These are phyloP conservation scores for Diuraphis noxia DNA, from an alignment of 1,140 invertebrate species.

Conservation along the genomic window DNA sequence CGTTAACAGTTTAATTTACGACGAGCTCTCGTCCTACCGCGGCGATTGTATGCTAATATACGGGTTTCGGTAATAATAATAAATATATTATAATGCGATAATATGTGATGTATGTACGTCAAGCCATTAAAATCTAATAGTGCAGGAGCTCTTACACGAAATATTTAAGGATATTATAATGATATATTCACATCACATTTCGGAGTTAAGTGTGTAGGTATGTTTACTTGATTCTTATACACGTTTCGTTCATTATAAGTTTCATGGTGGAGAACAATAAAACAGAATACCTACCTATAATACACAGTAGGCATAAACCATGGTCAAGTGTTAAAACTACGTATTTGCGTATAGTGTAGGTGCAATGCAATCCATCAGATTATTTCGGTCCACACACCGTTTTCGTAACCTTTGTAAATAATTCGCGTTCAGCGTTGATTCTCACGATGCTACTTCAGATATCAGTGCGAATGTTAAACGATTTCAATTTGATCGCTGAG, in stretches of 20 bases:
- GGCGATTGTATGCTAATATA: conserved; percentile 26
- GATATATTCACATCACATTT: background rate
- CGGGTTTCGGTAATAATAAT: background rate
- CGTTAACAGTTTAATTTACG: conserved; percentile 13
- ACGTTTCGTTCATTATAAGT: background rate
- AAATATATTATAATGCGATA: background rate
- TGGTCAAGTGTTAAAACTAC: no score
- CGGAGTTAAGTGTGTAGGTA: background rate
- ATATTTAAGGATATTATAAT: background rate
- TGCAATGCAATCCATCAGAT: no score
- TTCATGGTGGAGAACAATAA: background rate
- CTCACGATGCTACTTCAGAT: no score
- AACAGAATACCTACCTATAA: no score
- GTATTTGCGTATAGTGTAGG: no score
- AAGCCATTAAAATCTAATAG: background rate
- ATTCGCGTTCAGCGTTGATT: background rate
- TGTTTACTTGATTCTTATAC: background rate
- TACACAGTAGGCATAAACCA: no score
- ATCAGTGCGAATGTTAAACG: background rate
- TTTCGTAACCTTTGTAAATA: no score
- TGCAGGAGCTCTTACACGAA: background rate
- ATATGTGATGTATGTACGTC: background rate
- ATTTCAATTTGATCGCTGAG: background rate
- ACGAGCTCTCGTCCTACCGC: background rate
- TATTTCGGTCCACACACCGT: no score